Base-by-base conservation (phyloP, 2,113 vertebrate species). In the Chrysemys picta region DNA sequence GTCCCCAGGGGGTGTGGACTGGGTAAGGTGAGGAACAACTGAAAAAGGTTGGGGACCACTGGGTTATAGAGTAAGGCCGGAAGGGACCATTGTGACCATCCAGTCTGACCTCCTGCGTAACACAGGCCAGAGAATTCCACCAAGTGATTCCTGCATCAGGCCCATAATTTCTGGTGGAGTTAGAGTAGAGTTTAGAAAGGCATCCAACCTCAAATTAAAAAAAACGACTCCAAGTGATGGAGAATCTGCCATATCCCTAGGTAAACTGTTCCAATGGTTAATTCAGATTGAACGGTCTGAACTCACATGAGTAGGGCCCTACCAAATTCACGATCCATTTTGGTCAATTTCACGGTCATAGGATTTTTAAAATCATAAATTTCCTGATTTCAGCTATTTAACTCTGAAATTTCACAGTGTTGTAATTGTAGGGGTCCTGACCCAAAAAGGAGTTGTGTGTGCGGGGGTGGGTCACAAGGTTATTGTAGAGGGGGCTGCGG, bases 201-300 rank as follows among this genome's bases (percentile, higher is more conserved):
- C 82, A 1, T 3, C 83, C 53, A 42, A 21, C 80, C 81, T n/a
- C 76, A 38, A 82, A 53, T 9, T 92, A 84, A 85, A 83, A 88
- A 88, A 85, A 88, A 91, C 45, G 29, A 35, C 62, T 69, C 57
- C 56, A 50, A 91, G 57, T 90, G 92, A 90, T 4, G 79, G 93
- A 80, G 50, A 91, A 89, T 87, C 82, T 80, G 87, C 47, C 54
- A 29, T 47, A 96, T 97, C 79, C 42, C 3, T 84, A 84, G 62
- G 29, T 35, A 35, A 90, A 31, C 91, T 92, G 95, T 72, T 89
- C 76, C 49, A 76, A 13, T 76, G 27, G 76, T 94, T 89, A 88
- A 87, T 81, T 94, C 82, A 10, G 16, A 57, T 94, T 96, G 90
- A 89, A 80, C 85, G 21, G 62, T 94, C 69, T 93, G 38, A 91